Percentiles rank a stretch among this genome's conserved stretches.
Conservation (phyloP, 2,888 invertebrate genomes). For the Heliconius charithonia region DNA sequence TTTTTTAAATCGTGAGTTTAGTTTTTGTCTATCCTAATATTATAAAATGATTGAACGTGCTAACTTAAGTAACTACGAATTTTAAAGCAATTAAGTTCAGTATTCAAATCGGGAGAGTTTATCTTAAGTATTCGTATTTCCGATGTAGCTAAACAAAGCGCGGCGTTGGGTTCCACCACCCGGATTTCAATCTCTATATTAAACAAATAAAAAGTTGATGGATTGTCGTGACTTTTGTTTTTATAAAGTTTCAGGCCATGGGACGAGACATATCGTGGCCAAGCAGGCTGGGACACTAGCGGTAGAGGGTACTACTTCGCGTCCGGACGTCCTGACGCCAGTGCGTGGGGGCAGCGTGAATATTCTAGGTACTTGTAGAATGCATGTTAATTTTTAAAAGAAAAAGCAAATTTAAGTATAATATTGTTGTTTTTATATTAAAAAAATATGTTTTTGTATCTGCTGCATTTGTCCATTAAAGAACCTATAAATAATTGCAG, state of each 20-base stretch:
- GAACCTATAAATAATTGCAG: no score
- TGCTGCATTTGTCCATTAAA: no score
- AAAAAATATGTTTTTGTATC: no score
- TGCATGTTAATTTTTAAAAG: neutral
- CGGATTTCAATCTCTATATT: no score
- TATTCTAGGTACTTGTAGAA: slow-evolving; percentile 65
- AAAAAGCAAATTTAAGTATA: neutral
- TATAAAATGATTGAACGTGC: no score
- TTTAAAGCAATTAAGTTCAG: no score
- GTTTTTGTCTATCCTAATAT: no score
- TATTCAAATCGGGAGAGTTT: no score
- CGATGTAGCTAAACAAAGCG: neutral
- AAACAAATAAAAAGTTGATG: neutral
- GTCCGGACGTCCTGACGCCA: slow-evolving; percentile 77
- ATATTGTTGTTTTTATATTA: no score
- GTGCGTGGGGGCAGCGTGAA: slow-evolving; percentile 67
- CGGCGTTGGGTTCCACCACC: neutral
- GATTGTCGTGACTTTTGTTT: neutral
- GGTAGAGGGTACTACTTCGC: slow-evolving; percentile 86
- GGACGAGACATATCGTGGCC: slow-evolving; percentile 85
- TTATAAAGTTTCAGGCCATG: slow-evolving; percentile 79
- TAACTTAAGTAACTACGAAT: no score
- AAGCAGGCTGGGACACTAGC: slow-evolving; percentile 85
- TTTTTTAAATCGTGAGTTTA: neutral
- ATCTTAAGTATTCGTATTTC: no score